phyloP scores from a whole-genome alignment of 1,140 invertebrate genomes.

The Sycophaga agraensis region DNA sequence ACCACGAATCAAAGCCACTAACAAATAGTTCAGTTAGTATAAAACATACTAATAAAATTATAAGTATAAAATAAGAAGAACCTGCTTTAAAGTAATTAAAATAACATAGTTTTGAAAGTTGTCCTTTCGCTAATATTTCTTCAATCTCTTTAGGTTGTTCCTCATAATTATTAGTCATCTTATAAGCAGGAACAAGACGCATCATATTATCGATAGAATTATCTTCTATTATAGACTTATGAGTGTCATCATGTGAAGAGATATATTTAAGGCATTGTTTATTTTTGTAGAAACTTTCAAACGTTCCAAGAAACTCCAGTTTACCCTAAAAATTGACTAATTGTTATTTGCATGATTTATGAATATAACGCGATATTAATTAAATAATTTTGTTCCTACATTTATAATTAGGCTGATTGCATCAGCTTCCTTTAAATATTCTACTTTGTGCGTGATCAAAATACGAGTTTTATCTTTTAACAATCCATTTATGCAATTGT shows the following conservation, averaged over 20 bases:
- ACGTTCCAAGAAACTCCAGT: conserved; percentile 53
- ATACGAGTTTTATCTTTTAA: conserved; percentile 71
- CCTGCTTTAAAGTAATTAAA: conserved; percentile 61
- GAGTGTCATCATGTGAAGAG: not conserved
- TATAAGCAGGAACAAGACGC: not conserved
- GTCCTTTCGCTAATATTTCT: conserved; percentile 63
- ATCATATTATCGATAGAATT: not conserved
- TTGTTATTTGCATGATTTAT: too few relatives aligned
- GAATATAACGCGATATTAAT: too few relatives aligned
- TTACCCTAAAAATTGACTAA: conserved; percentile 43
- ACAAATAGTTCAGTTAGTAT: conserved; percentile 57
- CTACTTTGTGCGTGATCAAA: conserved; percentile 80
- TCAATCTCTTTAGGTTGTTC: conserved; percentile 56
- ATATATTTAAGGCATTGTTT: not conserved
- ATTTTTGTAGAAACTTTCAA: conserved; percentile 22
- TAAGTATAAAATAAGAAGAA: conserved; percentile 52
- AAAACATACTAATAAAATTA: conserved; percentile 50
- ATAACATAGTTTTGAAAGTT: conserved; percentile 58
- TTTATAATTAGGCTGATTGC: conserved; percentile 67
- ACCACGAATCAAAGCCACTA: conserved; percentile 65
- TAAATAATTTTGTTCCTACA: too few relatives aligned
- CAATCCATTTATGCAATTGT: conserved; percentile 66
- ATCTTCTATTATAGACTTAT: not conserved
- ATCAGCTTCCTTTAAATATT: conserved; percentile 72
- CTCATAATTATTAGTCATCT: conserved; percentile 19